Evolutionary conservation across 2,888 invertebrate genomes (phyloP).

Genomic region (Siphlonurus alternatus): DNA sequence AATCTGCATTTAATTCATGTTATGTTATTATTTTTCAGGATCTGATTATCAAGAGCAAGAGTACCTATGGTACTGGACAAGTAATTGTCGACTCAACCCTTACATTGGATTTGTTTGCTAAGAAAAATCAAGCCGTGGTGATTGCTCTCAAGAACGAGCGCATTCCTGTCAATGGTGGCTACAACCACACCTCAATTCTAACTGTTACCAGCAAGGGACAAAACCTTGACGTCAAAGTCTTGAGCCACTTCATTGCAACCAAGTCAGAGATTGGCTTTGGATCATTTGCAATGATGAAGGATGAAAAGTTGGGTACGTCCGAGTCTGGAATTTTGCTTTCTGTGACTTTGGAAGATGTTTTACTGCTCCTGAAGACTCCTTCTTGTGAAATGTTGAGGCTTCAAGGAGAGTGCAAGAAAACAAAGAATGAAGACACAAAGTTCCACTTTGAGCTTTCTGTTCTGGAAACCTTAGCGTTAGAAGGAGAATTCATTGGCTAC

Average conservation of each 20-base stretch:
- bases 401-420: background rate
- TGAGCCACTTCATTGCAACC: constrained; percentile 23
- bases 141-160: constrained; percentile 21
- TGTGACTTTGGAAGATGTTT: background rate
- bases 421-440: background rate
- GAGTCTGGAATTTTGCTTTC: constrained; percentile 3
- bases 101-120: constrained; percentile 40
- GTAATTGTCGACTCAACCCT: constrained; percentile 26
- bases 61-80: constrained; percentile 14
- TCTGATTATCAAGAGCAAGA: constrained; percentile 28
- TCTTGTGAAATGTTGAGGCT: constrained; percentile 4
- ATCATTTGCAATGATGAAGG: constrained; percentile 22
- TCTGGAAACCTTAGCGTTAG: background rate
- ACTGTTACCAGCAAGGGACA: constrained; percentile 27
- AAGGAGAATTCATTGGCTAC: constrained; percentile 1
- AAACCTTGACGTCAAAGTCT: constrained; percentile 19
- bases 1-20: too few relatives aligned
- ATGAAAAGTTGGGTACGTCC: constrained; percentile 19
- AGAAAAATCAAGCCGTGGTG: constrained; percentile 37
- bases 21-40: constrained; percentile 28
- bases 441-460: background rate
- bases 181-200: constrained; percentile 25
- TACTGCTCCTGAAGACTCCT: constrained; percentile 6
- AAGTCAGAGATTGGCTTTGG: constrained; percentile 22
- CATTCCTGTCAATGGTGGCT: constrained; percentile 21